Evolutionary conservation across 2,888 invertebrate species (phyloP), one percentile per base, ranked within the genome.

Genomic region (Seira musarum): DNA sequence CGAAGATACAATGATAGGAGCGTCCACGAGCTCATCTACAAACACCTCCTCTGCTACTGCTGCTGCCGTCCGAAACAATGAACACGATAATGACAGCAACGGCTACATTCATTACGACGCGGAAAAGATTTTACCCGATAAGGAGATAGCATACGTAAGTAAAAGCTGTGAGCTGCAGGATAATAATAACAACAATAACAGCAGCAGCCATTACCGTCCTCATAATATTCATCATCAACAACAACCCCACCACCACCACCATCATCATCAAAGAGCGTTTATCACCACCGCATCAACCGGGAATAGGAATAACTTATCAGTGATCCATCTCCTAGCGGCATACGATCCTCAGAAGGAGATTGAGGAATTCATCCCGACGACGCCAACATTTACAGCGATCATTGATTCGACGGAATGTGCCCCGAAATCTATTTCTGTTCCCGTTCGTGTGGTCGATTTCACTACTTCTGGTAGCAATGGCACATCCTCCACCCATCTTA

Each of bases 101-200:
- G 70, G 74, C 30, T 19, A 61, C 13, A 60, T 66, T 53, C 68
- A 68, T 22, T 75, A 75, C 49, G 61, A 66, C 10, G 21, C 46
- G 6, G 80, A 80, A 66, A 80, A 80, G 74, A 69, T 65, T 10
- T 13, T 80, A 1, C 80, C 74, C n/a, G 80, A 80, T 69, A 80
- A 80, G 66, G 53, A 80, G 22, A 70, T 80, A 15, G 60, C 65
- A 1, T 74, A 80, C 8, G 53, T 66, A n/a, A 69, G 60, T 3
- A 24, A 15, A n/a, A 46, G 60, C 6, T 19, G 25, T n/a, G 69
- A 64, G 15, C 35, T 53, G 24, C 19, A 22, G 8, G 40, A 17
- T 5, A 30, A 30, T 30, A 30, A 30, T 30, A 30, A 30, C 30
- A 30, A 5, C 30, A 30, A 30, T 8, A 30, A 30, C 0, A 22